Percentiles rank a stretch among this genome's conserved stretches.
Conservation (phyloP, 2,113 vertebrate species). For the Myxocyprinus asiaticus region DNA sequence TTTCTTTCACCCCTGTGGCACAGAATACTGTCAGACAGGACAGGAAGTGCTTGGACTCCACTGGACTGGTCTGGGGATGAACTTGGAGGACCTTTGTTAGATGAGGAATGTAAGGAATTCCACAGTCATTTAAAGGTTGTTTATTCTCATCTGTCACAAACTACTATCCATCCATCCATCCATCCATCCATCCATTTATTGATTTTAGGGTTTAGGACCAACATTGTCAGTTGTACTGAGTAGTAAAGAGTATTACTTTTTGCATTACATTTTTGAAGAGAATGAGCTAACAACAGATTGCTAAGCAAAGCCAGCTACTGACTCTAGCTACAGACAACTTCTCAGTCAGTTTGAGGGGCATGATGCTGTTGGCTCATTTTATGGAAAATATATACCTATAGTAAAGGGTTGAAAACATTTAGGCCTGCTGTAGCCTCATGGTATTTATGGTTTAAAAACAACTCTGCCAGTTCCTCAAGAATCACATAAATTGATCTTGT, state of each 20-base stretch:
- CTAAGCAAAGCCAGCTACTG: no score
- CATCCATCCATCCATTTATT: no score
- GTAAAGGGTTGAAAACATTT: not conserved
- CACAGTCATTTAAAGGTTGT: not conserved
- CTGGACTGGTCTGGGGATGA: constrained; percentile 35
- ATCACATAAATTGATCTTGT: not conserved
- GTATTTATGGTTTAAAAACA: not conserved
- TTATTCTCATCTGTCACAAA: not conserved
- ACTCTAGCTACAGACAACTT: no score
- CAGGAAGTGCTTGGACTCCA: constrained; percentile 60
- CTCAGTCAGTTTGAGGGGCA: no score
- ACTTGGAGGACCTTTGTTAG: constrained; percentile 25
- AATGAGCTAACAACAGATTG: no score
- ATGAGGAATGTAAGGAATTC: constrained; percentile 38
- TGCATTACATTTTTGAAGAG: no score
- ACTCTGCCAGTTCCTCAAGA: not conserved
- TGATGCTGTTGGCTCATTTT: not conserved
- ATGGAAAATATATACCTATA: not conserved
- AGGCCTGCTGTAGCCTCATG: not conserved
- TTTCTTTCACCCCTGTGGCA: constrained; percentile 55
- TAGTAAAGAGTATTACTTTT: no score
- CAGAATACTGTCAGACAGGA: constrained; percentile 47
- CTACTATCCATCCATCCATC: not conserved
- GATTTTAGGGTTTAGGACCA: no score
- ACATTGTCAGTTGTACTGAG: no score